Conservation (phyloP, 2,888 invertebrate genomes). For the Tryphoninae sp. region DNA sequence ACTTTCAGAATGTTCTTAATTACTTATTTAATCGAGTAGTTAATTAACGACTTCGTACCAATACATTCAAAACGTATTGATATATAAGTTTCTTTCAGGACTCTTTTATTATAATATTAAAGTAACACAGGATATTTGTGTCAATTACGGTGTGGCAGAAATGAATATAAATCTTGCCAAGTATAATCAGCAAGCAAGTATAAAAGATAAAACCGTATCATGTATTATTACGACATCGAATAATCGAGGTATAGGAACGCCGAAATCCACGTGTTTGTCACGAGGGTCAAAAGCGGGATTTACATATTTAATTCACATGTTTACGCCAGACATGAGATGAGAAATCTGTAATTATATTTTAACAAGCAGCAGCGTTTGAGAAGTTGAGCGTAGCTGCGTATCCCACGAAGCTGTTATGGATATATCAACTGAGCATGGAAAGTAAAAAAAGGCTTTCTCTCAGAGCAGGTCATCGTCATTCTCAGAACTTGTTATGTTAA, state of each 20-base stretch:
- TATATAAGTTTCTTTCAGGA: slow-evolving; percentile 28
- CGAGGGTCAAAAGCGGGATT: slow-evolving; percentile 12
- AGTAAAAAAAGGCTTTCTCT: slow-evolving; percentile 17
- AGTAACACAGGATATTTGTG: slow-evolving; percentile 6
- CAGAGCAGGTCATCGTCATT: background rate
- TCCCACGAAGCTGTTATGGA: background rate
- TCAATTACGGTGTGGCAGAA: background rate
- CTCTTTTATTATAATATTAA: slow-evolving; percentile 17
- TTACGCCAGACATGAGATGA: background rate
- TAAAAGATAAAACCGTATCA: background rate
- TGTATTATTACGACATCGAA: slow-evolving; percentile 17
- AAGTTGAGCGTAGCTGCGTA: background rate
- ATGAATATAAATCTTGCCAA: background rate
- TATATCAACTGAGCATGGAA: background rate
- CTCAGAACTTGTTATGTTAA: slow-evolving; percentile 25
- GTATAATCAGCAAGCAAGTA: slow-evolving; percentile 20
- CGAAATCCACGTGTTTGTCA: slow-evolving; percentile 48
- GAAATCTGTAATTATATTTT: background rate
- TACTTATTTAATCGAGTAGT: background rate
- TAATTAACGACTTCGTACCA: background rate
- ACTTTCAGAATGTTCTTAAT: slow-evolving; percentile 23
- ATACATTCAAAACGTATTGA: background rate
- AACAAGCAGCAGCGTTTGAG: background rate
- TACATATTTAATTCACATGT: slow-evolving; percentile 1
- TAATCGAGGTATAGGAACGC: background rate